Evolutionary conservation across 2,888 invertebrate genomes (phyloP).

Genomic region (Eupeodes latifasciatus): DNA sequence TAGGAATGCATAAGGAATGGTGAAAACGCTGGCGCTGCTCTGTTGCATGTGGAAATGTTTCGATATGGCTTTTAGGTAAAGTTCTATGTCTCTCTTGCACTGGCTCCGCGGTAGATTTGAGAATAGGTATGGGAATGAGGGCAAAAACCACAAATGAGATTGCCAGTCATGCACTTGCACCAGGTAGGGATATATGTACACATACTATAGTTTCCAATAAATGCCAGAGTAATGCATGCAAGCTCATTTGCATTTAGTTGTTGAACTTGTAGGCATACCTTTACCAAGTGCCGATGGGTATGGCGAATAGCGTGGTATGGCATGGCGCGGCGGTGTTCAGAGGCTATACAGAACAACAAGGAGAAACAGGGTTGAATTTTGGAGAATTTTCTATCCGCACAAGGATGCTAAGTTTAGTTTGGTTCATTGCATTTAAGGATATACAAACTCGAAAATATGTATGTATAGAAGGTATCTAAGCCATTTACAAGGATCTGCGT

Average conservation of each 20-base stretch:
- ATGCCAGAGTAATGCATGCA: conserved; percentile 60
- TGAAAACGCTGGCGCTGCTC: background rate
- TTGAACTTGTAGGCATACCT: background rate
- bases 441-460: background rate
- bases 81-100: background rate
- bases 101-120: background rate
- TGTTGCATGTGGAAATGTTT: conserved; percentile 21
- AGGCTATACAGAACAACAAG: no score
- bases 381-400: conserved; percentile 20
- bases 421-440: conserved; percentile 55
- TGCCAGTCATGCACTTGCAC: conserved; percentile 32
- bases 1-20: background rate
- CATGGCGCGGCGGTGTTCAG: no score
- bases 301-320: no score
- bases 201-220: conserved; percentile 2
- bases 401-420: conserved; percentile 16
- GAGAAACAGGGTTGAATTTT: background rate
- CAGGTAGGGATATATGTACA: background rate
- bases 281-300: no score
- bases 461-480: background rate
- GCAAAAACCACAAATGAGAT: conserved; percentile 55
- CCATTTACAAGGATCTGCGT: conserved; percentile 43
- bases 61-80: conserved; percentile 16
- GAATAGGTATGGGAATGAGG: background rate
- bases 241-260: conserved; percentile 71